These are phyloP conservation scores for Zeugodacus cucurbitae DNA, from an alignment of 1,140 invertebrate species.

Conservation along the genomic window DNA sequence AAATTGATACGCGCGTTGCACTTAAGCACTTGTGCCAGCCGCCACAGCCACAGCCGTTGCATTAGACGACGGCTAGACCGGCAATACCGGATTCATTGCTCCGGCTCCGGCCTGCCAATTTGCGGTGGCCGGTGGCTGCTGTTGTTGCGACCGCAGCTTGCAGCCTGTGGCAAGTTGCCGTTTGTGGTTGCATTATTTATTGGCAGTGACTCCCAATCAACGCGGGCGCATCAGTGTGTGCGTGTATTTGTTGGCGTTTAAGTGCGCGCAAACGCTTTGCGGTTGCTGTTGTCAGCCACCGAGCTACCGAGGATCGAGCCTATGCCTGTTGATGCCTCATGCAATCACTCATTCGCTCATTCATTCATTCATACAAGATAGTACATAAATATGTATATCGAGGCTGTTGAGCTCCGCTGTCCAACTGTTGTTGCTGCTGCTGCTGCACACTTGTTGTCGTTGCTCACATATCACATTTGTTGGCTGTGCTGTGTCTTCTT, in stretches of 20 bases:
- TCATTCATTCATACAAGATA: not conserved
- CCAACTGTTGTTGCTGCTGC: not conserved
- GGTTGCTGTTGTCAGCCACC: not conserved
- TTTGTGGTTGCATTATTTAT: not conserved
- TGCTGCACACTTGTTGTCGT: not conserved
- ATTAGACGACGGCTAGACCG: not conserved
- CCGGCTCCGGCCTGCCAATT: not conserved
- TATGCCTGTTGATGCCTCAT: too few species aligned
- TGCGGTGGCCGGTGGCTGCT: not conserved
- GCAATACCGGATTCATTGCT: conserved; percentile 4
- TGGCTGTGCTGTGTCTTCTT: conserved; percentile 1
- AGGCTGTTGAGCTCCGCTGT: not conserved
- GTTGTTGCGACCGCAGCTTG: not conserved
- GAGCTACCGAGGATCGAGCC: not conserved
- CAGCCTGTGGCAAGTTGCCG: not conserved
- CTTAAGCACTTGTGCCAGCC: conserved; percentile 6
- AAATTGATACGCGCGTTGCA: not conserved
- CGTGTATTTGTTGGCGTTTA: not conserved
- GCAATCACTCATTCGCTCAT: conserved; percentile 16
- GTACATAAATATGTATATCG: not conserved
- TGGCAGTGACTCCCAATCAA: not conserved
- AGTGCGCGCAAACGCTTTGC: not conserved
- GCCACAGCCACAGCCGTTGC: not conserved
- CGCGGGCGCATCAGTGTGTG: not conserved
- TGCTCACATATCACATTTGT: conserved; percentile 18